Evolutionary conservation across 2,888 invertebrate genomes (phyloP).

Genomic region (Chloroclystis v-ata): DNA sequence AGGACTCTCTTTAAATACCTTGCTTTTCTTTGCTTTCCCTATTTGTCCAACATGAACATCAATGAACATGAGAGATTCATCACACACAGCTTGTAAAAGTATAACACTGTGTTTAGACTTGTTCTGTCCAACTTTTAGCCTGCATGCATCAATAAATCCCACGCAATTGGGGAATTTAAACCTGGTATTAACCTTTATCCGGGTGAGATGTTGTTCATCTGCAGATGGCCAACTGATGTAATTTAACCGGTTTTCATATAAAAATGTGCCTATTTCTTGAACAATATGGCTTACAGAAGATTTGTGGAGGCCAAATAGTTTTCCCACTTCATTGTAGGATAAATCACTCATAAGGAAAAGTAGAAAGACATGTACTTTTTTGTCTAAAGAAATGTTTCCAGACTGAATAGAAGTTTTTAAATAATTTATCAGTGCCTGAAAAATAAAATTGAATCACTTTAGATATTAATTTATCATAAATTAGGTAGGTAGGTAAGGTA

Average conservation of each 20-base stretch:
- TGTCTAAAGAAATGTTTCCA: constrained; percentile 52
- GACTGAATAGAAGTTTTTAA: constrained; percentile 44
- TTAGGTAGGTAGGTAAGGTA: background rate
- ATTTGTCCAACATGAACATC: constrained; percentile 59
- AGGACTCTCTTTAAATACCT: constrained; percentile 58
- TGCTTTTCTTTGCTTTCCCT: constrained; percentile 55
- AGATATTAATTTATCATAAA: too few species aligned
- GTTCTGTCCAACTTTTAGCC: constrained; percentile 58
- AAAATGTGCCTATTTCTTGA: constrained; percentile 53
- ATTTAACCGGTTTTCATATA: constrained; percentile 52
- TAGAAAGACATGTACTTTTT: constrained; percentile 66
- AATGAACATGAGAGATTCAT: constrained; percentile 61
- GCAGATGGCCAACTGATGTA: constrained; percentile 65
- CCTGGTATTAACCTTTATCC: constrained; percentile 60
- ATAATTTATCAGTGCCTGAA: constrained; percentile 55
- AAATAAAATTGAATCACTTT: constrained; percentile 31
- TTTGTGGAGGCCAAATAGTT: constrained; percentile 60
- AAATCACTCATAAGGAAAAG: constrained; percentile 56
- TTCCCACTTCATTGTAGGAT: constrained; percentile 59
- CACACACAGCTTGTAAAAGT: constrained; percentile 68
- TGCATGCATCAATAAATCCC: constrained; percentile 64
- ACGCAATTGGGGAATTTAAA: constrained; percentile 69
- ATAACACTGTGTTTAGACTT: constrained; percentile 46
- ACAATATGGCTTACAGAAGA: constrained; percentile 63
- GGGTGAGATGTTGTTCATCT: constrained; percentile 66